These are phyloP conservation scores for Centropus bengalensis DNA, from an alignment of 2,113 vertebrate genomes.

Conservation along the genomic window DNA sequence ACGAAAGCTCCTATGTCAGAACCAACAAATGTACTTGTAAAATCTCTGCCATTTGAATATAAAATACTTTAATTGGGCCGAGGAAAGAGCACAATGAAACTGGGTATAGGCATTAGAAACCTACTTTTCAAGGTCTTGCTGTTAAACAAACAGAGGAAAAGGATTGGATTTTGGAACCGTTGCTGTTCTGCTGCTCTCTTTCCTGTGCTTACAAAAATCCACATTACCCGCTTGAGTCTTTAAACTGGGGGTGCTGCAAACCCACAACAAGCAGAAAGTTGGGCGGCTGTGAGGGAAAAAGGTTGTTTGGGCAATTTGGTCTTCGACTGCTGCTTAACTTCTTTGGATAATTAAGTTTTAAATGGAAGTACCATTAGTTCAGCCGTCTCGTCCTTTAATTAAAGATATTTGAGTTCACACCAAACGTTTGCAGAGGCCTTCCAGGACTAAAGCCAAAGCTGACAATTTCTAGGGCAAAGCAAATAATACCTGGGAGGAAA, in stretches of 20 bases:
- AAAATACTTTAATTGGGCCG: not conserved
- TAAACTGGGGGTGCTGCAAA: not conserved
- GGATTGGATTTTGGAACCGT: not conserved
- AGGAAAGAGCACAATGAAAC: not conserved
- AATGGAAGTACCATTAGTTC: not conserved
- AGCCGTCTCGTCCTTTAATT: not conserved
- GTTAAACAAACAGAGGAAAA: not conserved
- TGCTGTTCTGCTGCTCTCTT: not conserved
- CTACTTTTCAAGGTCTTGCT: not conserved
- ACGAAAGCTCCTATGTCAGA: not conserved
- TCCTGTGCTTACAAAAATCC: not conserved
- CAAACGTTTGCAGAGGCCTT: not conserved
- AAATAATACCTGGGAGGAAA: not conserved
- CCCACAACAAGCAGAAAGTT: not conserved
- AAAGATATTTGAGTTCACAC: not conserved
- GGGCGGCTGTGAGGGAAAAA: not conserved
- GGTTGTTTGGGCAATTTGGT: not conserved
- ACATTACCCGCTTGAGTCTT: not conserved
- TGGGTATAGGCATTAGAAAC: not conserved
- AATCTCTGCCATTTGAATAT: not conserved
- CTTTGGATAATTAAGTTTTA: not conserved
- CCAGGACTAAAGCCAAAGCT: not conserved
- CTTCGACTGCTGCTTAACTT: not conserved
- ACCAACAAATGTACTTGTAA: not conserved
- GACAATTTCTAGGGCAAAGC: not conserved